These are phyloP conservation scores for Tichodroma muraria DNA, from an alignment of 2,113 vertebrate species.

Conservation along the genomic window DNA sequence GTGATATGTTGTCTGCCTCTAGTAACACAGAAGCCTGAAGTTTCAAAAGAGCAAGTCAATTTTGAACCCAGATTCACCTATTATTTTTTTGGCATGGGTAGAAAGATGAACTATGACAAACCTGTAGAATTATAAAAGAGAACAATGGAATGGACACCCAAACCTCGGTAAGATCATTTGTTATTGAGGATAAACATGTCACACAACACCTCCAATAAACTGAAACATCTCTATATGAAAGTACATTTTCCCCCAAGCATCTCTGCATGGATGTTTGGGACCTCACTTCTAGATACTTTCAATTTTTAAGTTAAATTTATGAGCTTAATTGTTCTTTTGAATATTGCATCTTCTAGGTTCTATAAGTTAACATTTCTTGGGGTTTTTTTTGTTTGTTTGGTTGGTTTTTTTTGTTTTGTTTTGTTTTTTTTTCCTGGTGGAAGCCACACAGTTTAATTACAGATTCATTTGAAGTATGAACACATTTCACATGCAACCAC, in stretches of 20 bases:
- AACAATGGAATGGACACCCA: neutral
- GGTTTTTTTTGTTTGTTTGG: neutral
- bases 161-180: neutral
- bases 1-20: neutral
- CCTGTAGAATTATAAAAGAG: neutral
- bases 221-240: neutral
- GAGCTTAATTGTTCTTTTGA: neutral
- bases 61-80: neutral
- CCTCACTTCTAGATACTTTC: neutral
- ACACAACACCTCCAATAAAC: neutral
- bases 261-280: neutral
- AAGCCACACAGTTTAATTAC: neutral
- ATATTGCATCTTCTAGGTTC: neutral
- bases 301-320: neutral
- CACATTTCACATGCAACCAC: neutral
- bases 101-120: neutral
- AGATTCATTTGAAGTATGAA: neutral
- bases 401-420: no score
- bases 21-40: neutral
- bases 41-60: neutral
- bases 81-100: neutral
- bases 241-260: neutral
- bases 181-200: neutral
- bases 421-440: accelerated
- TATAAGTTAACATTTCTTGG: neutral